A percentile compares a stretch with the other conserved stretches of the same genome.
Evolutionary conservation across 1,140 invertebrate species (phyloP).

Genomic region (Hestina assimilis): DNA sequence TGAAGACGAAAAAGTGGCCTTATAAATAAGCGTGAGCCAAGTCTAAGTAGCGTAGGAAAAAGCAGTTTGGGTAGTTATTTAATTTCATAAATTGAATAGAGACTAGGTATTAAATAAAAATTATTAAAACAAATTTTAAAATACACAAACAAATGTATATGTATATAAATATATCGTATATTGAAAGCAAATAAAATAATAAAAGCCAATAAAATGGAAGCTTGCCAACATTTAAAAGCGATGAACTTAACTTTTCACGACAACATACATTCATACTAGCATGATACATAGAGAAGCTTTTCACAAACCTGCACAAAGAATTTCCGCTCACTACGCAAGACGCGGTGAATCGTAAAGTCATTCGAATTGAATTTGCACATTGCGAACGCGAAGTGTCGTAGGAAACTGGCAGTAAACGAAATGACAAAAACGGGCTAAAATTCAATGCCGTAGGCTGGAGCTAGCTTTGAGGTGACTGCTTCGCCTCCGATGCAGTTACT

Average conservation of each 20-base stretch:
- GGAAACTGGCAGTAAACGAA: slow-evolving; percentile 39
- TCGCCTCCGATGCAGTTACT: slow-evolving; percentile 56
- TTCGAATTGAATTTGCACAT: slow-evolving; percentile 54
- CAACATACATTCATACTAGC: slow-evolving; percentile 40
- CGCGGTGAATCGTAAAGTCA: slow-evolving; percentile 46
- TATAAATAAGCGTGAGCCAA: too few relatives aligned
- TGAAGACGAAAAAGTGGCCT: too few relatives aligned
- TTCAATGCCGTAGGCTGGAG: slow-evolving; percentile 29
- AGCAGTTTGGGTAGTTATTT: too few relatives aligned
- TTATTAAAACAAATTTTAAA: too few relatives aligned
- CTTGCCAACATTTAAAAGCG: slow-evolving; percentile 50
- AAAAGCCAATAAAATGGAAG: slow-evolving; percentile 22
- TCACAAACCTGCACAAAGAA: slow-evolving; percentile 46
- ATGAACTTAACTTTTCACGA: slow-evolving; percentile 47
- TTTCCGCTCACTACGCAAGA: slow-evolving; percentile 24
- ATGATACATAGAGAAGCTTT: slow-evolving; percentile 46
- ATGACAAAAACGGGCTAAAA: slow-evolving; percentile 43
- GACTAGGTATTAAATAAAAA: not conserved
- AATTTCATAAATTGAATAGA: too few relatives aligned
- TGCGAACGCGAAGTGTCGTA: slow-evolving; percentile 26
- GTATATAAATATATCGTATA: not conserved
- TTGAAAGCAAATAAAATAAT: not conserved
- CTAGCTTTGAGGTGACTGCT: slow-evolving; percentile 47
- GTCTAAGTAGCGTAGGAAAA: too few relatives aligned
- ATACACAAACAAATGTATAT: not conserved